Evolutionary conservation across 2,113 vertebrate species (phyloP).

Genomic region (Hypomesus transpacificus): DNA sequence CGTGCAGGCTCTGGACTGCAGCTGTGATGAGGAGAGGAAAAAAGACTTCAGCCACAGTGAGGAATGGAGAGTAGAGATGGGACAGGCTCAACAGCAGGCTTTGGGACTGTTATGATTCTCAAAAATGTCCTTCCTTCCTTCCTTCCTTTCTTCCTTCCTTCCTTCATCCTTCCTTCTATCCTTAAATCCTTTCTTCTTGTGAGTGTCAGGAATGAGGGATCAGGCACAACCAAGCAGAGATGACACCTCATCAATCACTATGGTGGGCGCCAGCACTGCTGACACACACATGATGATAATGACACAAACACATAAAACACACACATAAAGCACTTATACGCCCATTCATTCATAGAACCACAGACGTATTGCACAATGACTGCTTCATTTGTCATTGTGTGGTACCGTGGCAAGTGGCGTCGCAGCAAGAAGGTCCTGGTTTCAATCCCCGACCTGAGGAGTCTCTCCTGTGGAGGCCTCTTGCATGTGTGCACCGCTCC

Average conservation of each 20-base stretch:
- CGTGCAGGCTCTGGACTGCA: neutral
- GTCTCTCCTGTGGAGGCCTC: too few species aligned
- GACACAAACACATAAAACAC: neutral
- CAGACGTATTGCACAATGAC: neutral
- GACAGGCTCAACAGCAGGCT: conserved; percentile 3
- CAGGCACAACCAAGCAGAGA: neutral
- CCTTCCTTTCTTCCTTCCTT: too few species aligned
- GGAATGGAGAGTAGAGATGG: too few species aligned
- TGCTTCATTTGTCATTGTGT: neutral
- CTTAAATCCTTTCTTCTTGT: neutral
- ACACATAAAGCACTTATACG: neutral
- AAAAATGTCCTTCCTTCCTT: too few species aligned
- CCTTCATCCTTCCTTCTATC: too few species aligned
- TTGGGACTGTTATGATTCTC: neutral
- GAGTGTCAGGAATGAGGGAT: neutral
- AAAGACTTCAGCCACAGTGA: too few species aligned
- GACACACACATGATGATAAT: neutral
- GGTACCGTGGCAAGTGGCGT: too few species aligned
- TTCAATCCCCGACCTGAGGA: too few species aligned
- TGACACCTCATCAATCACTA: neutral
- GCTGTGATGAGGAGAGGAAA: too few species aligned
- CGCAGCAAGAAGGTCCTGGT: too few species aligned
- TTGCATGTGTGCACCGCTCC: too few species aligned
- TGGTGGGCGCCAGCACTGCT: neutral
- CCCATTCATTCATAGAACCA: neutral